Evolutionary conservation across 2,797 vertebrate species (phyloP).

Genomic region (Alectoris magna): DNA sequence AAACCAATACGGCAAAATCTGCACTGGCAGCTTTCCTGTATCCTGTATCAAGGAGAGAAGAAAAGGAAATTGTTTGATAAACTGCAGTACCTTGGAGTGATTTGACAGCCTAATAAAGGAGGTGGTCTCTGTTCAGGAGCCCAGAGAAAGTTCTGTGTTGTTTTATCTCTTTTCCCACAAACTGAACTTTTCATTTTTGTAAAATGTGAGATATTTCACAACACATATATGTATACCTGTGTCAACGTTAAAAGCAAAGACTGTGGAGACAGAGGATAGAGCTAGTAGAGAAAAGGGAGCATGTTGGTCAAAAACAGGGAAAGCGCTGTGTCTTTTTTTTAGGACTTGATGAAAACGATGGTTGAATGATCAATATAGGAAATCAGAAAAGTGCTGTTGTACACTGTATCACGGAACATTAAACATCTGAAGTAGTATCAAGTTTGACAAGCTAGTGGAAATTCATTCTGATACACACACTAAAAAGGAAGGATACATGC

Average conservation of each 20-base stretch:
- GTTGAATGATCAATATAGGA: background rate
- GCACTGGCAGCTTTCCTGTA: slow-evolving; percentile 18
- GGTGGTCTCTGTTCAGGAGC: background rate
- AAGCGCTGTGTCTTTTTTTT: background rate
- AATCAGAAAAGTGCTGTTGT: background rate
- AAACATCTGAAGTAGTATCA: background rate
- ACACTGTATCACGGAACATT: background rate
- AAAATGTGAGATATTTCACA: background rate
- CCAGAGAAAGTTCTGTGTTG: background rate
- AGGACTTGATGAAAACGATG: background rate
- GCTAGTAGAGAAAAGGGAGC: background rate
- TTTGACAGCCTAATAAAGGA: background rate
- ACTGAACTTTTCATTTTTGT: background rate
- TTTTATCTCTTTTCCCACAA: background rate
- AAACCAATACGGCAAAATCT: slow-evolving; percentile 21
- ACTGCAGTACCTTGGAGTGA: background rate
- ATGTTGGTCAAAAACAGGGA: background rate
- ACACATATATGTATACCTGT: background rate
- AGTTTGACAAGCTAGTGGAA: background rate
- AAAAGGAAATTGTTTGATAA: slow-evolving; percentile 51
- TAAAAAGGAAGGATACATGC: background rate
- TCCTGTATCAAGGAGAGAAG: slow-evolving; percentile 32
- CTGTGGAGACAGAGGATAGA: background rate
- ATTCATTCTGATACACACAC: background rate
- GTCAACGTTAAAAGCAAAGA: background rate